These are phyloP conservation scores for Tokudaia tokunoshimensis DNA, from an alignment of 2,797 vertebrate species.

Conservation along the genomic window DNA sequence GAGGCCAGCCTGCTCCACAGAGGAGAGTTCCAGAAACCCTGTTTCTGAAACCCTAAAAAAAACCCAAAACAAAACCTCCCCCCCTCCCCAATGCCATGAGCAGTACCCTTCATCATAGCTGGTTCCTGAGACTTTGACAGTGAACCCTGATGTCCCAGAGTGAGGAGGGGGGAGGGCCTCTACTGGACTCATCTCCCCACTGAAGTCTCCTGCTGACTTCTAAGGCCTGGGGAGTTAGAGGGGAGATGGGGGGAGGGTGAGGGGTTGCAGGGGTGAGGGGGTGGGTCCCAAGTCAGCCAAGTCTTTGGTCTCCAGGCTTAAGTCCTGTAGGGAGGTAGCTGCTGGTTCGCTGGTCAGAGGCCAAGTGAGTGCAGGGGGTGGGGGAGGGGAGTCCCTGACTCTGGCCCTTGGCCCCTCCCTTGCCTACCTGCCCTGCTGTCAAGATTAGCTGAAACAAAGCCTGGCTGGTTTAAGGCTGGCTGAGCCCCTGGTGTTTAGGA, in stretches of 20 bases:
- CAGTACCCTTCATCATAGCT: neutral
- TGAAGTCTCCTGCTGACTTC: neutral
- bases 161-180: too few species aligned
- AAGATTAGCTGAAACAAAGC: neutral
- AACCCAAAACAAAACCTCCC: neutral
- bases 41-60: neutral
- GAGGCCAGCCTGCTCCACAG: neutral
- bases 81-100: too few species aligned
- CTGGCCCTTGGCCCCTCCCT: neutral
- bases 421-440: neutral
- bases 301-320: neutral
- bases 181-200: neutral
- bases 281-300: neutral
- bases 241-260: too few species aligned
- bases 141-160: accelerated
- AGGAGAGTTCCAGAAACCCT: too few species aligned
- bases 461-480: neutral
- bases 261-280: too few species aligned
- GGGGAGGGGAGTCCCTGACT: neutral
- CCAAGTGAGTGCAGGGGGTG: neutral
- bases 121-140: neutral
- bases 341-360: neutral
- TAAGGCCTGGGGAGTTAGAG: neutral
- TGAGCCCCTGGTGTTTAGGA: constrained; percentile 16
- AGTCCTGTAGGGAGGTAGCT: neutral